Base-by-base conservation (phyloP, 2,797 vertebrate genomes). In the Melanogrammus aeglefinus region DNA sequence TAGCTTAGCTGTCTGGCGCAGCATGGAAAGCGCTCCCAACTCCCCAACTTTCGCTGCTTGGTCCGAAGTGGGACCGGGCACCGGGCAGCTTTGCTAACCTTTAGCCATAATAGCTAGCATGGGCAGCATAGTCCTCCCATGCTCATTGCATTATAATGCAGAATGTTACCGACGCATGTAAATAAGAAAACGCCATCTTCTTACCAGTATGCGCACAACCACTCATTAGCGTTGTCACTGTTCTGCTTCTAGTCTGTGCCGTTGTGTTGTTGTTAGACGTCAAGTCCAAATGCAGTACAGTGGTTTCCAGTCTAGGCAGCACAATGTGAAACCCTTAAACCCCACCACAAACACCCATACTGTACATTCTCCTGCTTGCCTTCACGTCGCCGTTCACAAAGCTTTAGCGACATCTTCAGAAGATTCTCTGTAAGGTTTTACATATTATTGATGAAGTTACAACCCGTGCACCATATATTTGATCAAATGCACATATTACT, bases 351-450 rank as follows among this genome's bases (percentile, higher is more conserved):
- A 84, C 86, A 88, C 87, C 85, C 77, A 78, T 57, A 74, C 87
- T 84, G 87, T 77, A 88, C 81, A 44, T 51, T 38, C 24, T 39
- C 41, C 27, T 3, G 70, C 24, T 41, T 85, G 82, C 24, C 80
- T 78, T 6, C 57, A 63, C 57, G 57, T 1, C 57, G 6, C 21
- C 13, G 4, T 5, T 0, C 5, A 1, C 12, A 81, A 75, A 24
- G 78, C 87, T 91, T 74, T 85, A 85, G 80, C 88, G 91, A 87
- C 91, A 91, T 81, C 88, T 90, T 88, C 90, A 86, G 92, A 84
- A 0, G 31, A 0, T n/a, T 0, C 0, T 0, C 0, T 2, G 1
- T 0, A 89, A 0, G 1, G 51, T 63, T 10, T 70, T 21, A 38
- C 36, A 3, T 3, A 4, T 38, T 35, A 21, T 18, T 36, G 71